Conservation (phyloP, 2,888 invertebrate genomes). For the Drosophila hamatofila region DNA sequence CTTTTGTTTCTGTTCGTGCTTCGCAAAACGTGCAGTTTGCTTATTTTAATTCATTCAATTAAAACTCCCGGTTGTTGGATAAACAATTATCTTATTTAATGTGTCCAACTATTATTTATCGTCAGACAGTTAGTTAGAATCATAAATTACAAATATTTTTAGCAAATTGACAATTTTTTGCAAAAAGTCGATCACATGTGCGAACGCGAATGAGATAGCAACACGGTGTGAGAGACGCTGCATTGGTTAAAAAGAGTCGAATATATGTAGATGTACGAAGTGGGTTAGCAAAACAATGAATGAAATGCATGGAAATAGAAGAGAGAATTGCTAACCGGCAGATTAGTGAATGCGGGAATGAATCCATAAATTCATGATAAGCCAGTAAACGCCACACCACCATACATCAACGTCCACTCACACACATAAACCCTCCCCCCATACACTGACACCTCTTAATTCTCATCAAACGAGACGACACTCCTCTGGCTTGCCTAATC, state of each 20-base stretch:
- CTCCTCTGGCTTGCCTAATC: slow-evolving; percentile 61
- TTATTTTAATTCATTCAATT: slow-evolving; percentile 12
- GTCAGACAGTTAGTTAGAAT: not conserved
- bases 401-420: slow-evolving; percentile 13
- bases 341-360: slow-evolving; percentile 32
- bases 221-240: slow-evolving; percentile 8
- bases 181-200: slow-evolving; percentile 47
- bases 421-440: slow-evolving; percentile 3
- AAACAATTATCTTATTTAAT: slow-evolving; percentile 3
- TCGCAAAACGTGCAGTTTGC: slow-evolving; percentile 18
- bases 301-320: slow-evolving; percentile 42
- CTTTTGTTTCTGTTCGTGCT: slow-evolving; percentile 11
- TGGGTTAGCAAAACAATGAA: slow-evolving; percentile 71
- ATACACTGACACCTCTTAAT: slow-evolving; percentile 9
- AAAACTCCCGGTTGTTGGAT: slow-evolving; percentile 8
- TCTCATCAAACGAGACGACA: slow-evolving; percentile 46
- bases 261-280: slow-evolving; percentile 55
- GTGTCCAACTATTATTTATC: not conserved
- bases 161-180: slow-evolving; percentile 7
- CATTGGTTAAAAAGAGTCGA: slow-evolving; percentile 31
- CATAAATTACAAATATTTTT: slow-evolving; percentile 8
- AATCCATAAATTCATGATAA: slow-evolving; percentile 53
- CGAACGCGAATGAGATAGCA: slow-evolving; percentile 33
- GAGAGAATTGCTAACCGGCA: slow-evolving; percentile 59
- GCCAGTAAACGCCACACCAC: slow-evolving; percentile 29